Conservation (phyloP, 1,140 invertebrate genomes). For the Drosophila persimilis region DNA sequence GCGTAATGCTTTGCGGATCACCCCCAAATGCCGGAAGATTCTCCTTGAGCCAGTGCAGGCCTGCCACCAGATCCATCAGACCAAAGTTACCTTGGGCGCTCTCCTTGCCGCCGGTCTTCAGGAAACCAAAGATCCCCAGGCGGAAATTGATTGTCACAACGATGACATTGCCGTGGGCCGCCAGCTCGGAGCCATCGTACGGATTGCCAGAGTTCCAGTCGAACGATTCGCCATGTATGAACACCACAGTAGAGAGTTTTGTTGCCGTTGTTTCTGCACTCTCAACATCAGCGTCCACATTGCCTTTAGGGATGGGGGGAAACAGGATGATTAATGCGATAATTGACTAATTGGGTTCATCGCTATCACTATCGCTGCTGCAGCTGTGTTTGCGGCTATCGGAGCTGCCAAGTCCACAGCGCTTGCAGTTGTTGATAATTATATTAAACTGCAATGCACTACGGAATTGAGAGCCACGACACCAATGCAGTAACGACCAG, state of each 20-base stretch:
- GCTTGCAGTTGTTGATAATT: conserved; percentile 89
- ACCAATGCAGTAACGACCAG: conserved; percentile 19
- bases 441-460: conserved; percentile 94
- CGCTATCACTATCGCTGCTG: too few relatives aligned
- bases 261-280: conserved; percentile 13
- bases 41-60: conserved; percentile 95
- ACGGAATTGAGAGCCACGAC: conserved; percentile 91
- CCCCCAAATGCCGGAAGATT: conserved; percentile 95
- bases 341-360: not conserved
- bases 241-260: conserved; percentile 90
- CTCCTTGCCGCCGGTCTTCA: conserved; percentile 93
- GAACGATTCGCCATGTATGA: conserved; percentile 97
- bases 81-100: conserved; percentile 97
- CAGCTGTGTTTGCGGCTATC: conserved; percentile 10
- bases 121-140: conserved; percentile 97
- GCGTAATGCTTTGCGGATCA: conserved; percentile 93
- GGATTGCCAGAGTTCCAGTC: conserved; percentile 97
- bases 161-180: conserved; percentile 95
- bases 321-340: not conserved
- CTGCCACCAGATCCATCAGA: conserved; percentile 96
- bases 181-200: conserved; percentile 96
- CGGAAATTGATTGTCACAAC: conserved; percentile 99
- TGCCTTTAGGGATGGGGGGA: conserved; percentile 19
- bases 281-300: conserved; percentile 28
- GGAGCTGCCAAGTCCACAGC: conserved; percentile 91